These are phyloP conservation scores for Bubo bubo DNA, from an alignment of 2,113 vertebrate species.

Conservation along the genomic window DNA sequence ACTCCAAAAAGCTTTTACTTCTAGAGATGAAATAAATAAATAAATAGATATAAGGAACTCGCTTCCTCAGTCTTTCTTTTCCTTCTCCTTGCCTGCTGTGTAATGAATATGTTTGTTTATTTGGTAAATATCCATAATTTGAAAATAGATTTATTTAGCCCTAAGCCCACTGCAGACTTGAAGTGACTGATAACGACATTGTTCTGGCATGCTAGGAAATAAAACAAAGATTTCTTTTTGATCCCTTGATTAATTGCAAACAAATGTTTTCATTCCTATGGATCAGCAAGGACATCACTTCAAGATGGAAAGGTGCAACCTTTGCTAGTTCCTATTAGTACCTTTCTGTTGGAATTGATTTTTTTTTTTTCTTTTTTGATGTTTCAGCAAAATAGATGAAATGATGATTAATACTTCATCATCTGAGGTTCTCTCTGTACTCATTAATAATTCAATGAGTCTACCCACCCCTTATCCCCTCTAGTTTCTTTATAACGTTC, in stretches of 20 bases:
- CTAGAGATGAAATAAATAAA: slow-evolving; percentile 69
- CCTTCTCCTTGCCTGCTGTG: not conserved
- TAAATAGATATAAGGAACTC: slow-evolving; percentile 35
- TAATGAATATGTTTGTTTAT: slow-evolving; percentile 56
- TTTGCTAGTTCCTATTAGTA: slow-evolving; percentile 28
- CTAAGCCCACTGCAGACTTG: slow-evolving; percentile 28
- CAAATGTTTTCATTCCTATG: slow-evolving; percentile 44
- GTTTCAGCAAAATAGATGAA: slow-evolving; percentile 55
- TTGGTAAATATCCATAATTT: slow-evolving; percentile 64
- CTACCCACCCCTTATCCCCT: not conserved
- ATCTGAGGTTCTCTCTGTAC: slow-evolving; percentile 43
- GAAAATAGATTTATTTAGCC: slow-evolving; percentile 68
- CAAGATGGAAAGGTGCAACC: not conserved
- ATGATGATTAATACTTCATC: slow-evolving; percentile 66
- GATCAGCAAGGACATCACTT: slow-evolving; percentile 21
- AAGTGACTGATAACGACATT: slow-evolving; percentile 42
- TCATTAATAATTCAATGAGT: slow-evolving; percentile 37
- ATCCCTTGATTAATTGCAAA: slow-evolving; percentile 60
- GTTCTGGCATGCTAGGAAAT: slow-evolving; percentile 13
- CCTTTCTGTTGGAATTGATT: slow-evolving; percentile 13
- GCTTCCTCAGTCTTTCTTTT: slow-evolving; percentile 20
- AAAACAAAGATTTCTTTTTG: slow-evolving; percentile 50
- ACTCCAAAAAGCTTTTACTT: slow-evolving; percentile 51
- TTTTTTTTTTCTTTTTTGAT: not conserved
- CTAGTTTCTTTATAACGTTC: slow-evolving; percentile 20